Evolutionary conservation across 2,113 vertebrate species (phyloP), one percentile per base, ranked within the genome.

Genomic region (Pica pica): DNA sequence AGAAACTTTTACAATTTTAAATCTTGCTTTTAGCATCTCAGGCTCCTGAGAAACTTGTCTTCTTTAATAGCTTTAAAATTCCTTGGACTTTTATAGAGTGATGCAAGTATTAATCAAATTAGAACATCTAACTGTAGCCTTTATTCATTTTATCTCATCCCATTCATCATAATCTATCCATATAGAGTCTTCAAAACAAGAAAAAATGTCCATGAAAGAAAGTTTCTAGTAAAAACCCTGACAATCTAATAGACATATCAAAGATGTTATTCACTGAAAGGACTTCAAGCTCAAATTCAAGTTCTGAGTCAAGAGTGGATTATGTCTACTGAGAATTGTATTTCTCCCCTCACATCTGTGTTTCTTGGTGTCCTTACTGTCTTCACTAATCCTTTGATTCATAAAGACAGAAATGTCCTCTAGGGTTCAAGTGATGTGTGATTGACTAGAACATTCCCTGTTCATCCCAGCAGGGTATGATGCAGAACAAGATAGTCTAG

Each of bases 321-420:
- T 87, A 79, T 75, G 24, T 33, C 57, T 78, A 24, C 55, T 39
- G 70, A 85, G 80, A 82, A 85, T 33, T 79, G 24, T 7, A 39
- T 90, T 90, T 80, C 2, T 3, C 39, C 30, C 15, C 37, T 70
- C 42, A 14, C 0, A 0, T 68, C 26, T 52, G 10, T 31, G 50
- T 35, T 76, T 71, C 50, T 92, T 5, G 1, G 13, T 49, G 33
- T 73, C 69, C 30, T 79, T 77, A 61, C 11, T 20, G 52, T 50
- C 46, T 79, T 88, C 46, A 17, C 24, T 88, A 87, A 92, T 90
- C n/a, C 60, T 93, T 92, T 92, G 71, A 87, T 91, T 95, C 59
- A 61, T 53, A 23, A 92, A 80, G 87, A 79, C 61, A 87, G 69
- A 74, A 24, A 28, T 78, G 86, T 95, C 49, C 85, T 95, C 55